These are phyloP conservation scores for Adelges cooleyi DNA, from an alignment of 1,140 invertebrate genomes.

Conservation along the genomic window DNA sequence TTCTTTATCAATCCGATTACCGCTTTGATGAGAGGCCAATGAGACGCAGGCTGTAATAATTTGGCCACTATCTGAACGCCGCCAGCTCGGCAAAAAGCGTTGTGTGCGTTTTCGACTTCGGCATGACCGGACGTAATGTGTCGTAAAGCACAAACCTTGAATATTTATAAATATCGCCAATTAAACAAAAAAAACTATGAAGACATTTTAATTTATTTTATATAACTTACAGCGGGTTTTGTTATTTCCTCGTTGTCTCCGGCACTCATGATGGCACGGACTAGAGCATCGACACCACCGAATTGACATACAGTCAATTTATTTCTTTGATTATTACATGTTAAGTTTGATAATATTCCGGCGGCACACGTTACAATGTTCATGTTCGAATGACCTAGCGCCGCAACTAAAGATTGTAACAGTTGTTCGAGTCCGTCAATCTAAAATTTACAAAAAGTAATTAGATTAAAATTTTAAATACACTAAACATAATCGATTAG, in stretches of 20 bases:
- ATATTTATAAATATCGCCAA: not conserved
- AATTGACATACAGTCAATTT: slow-evolving; percentile 86
- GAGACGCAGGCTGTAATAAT: slow-evolving; percentile 81
- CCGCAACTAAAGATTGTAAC: slow-evolving; percentile 79
- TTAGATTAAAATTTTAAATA: no score
- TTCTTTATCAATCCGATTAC: slow-evolving; percentile 95
- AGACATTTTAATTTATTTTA: not conserved
- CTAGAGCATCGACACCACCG: slow-evolving; percentile 88
- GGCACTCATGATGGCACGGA: slow-evolving; percentile 84
- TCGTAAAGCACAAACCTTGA: slow-evolving; percentile 75
- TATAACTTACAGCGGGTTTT: slow-evolving; percentile 64
- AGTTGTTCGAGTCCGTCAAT: slow-evolving; percentile 80
- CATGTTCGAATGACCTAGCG: slow-evolving; percentile 80
- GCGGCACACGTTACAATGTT: slow-evolving; percentile 96
- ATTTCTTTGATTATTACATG: slow-evolving; percentile 97
- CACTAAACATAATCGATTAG: no score
- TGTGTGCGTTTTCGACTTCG: slow-evolving; percentile 92
- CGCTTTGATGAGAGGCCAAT: slow-evolving; percentile 88
- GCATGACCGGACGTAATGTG: slow-evolving; percentile 91
- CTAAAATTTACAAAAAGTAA: slow-evolving; percentile 37
- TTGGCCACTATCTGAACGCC: slow-evolving; percentile 90
- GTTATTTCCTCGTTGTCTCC: slow-evolving; percentile 96
- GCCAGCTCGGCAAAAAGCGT: slow-evolving; percentile 85
- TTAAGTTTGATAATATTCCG: slow-evolving; percentile 95
- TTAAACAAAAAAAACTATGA: not conserved